Evolutionary conservation across 1,140 invertebrate species (phyloP), one percentile per base, ranked within the genome.

Genomic region (Anadara kagoshimensis): DNA sequence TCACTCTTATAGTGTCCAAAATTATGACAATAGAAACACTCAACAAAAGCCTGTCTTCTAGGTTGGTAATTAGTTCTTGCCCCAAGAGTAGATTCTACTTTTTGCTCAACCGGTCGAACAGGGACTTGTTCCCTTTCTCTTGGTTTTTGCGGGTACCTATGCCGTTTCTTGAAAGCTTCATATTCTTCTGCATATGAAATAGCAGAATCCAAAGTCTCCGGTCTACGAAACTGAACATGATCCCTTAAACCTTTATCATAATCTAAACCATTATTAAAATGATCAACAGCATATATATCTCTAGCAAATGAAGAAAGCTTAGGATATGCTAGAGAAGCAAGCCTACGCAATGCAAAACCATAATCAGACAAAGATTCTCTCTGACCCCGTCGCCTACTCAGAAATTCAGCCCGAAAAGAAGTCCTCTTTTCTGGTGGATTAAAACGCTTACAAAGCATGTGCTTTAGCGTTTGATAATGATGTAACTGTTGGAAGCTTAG

Each of bases 281-380:
- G 73, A 56, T 76, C 69, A 20, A 76, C 14, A 7, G 71, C 65
- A 47, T 62, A 11, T 18, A 45, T 51, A 41, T 75, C 73, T 58
- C 26, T 14, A 5, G 41, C 47, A n/a, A 62, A 41, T 11, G 49
- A 47, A 29, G 49, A 53, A 16, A 64, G 57, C n/a, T 69, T 54
- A n/a, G 78, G 75, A 47, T 73, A 78, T 16, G 73, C 68, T 45
- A 66, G 45, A 22, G 24, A 26, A 36, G 58, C 69, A 18, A 80
- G 43, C 20, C 78, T 58, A 20, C 73, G 29, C 47, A 75, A 44
- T 29, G 58, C 59, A 20, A 75, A 72, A 4, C 73, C 69, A 51
- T 71, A 73, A 29, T 72, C 69, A 18, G 58, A 53, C 4, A 68
- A 64, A 44, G 54, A 59, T 56, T 76, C 62, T 5, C 58, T 61